Percentiles rank a stretch among this genome's conserved stretches.
Evolutionary conservation across 2,113 vertebrate genomes (phyloP).

Genomic region (Pycnonotus jocosus): DNA sequence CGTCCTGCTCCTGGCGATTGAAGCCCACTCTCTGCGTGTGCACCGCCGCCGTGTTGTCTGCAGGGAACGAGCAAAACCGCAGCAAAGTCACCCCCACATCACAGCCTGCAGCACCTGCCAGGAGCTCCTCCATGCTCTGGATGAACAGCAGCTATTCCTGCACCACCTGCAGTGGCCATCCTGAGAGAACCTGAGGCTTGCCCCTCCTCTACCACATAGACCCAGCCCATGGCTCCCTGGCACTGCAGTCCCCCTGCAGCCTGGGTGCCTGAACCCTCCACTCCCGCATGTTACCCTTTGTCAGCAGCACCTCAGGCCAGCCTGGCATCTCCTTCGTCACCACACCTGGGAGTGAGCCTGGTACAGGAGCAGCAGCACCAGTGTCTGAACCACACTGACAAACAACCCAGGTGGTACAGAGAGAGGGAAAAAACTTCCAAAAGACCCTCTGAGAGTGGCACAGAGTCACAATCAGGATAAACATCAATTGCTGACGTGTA

Average conservation of each 20-base stretch:
- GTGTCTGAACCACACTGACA: neutral
- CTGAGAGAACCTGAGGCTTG: neutral
- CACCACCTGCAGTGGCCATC: neutral
- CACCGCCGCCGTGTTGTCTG: slow-evolving; percentile 92
- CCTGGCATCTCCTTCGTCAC: rapidly evolving
- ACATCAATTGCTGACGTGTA: neutral
- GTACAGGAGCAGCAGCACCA: neutral
- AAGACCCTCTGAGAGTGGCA: neutral
- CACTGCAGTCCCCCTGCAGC: neutral
- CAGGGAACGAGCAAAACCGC: neutral
- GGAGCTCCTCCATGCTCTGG: neutral
- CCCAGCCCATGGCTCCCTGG: neutral
- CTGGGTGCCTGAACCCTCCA: rapidly evolving
- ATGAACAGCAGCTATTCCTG: neutral
- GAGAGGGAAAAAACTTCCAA: neutral
- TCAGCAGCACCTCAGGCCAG: neutral
- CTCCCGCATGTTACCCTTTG: rapidly evolving
- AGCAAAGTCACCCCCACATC: neutral
- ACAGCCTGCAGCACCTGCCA: neutral
- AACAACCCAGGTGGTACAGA: rapidly evolving
- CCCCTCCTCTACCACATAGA: neutral
- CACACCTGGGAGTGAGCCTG: rapidly evolving
- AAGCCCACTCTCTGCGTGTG: slow-evolving; percentile 87
- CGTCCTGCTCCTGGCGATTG: slow-evolving; percentile 92
- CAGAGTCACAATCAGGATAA: neutral